Base-by-base conservation (phyloP, 2,888 invertebrate genomes). In the Agrenia bidenticulata region DNA sequence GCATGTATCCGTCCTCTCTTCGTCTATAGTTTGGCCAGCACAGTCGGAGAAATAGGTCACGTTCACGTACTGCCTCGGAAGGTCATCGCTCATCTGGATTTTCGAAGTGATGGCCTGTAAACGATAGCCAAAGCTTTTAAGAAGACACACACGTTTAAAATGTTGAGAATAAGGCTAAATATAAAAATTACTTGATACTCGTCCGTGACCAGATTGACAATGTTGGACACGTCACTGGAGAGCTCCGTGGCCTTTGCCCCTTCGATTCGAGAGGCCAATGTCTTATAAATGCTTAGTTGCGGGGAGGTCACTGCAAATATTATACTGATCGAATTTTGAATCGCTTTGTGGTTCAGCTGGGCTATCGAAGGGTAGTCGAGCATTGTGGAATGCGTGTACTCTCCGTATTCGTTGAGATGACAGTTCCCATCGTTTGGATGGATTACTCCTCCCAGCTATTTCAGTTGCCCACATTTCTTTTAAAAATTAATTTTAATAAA, bases 281-380 rank as follows among this genome's bases (percentile, higher is more conserved):
- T 86, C 75, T 89, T 85, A 80, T 98, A 98, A 58, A 94, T n/a
- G n/a, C n/a, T n/a, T n/a, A n/a, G n/a, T n/a, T n/a, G n/a, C n/a
- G n/a, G n/a, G n/a, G n/a, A n/a, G 0, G 96, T 96, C 49, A 97
- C 96, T 23, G 97, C 97, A 84, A 97, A 98, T 77, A 99, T 99
- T 39, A 99, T 86, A 81, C 96, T 98, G 76, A 99, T 94, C 2
- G 94, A 88, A 79, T 95, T 90, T 79, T 96, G 89, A 78, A 92
- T 92, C 32, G 96, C 91, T 82, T 86, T 81, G 32, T 82, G 78
- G 66, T 83, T 81, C 55, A 81, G 78, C 78, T 98, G 97, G 9
- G 96, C 94, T 70, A 99, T 94, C 67, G 97, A 97, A 1, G 98
- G 98, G 79, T 98, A 99, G 80, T 99, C 99, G 82, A 91, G 91